Percentiles rank a stretch among this genome's conserved stretches.
These are phyloP conservation scores for Clusia tigrina DNA, from an alignment of 2,888 invertebrate genomes.

Conservation along the genomic window DNA sequence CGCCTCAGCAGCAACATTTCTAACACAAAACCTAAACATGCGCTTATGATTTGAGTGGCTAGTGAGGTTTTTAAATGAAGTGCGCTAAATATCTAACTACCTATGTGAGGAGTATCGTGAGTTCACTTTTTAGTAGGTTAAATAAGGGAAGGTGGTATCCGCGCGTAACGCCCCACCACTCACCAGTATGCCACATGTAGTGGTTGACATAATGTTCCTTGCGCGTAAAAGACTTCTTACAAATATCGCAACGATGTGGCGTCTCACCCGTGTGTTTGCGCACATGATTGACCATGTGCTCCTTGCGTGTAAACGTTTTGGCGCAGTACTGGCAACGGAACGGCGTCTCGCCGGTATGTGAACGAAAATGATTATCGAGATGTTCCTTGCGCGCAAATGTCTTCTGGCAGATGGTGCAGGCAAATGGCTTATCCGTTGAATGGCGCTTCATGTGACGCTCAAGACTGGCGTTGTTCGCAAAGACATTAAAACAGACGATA, in stretches of 20 bases:
- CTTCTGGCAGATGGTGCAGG: slow-evolving; percentile 85
- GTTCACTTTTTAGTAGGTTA: background rate
- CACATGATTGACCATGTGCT: slow-evolving; percentile 87
- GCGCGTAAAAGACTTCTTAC: slow-evolving; percentile 85
- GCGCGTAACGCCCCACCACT: slow-evolving; percentile 46
- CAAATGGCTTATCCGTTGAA: slow-evolving; percentile 84
- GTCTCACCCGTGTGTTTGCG: slow-evolving; percentile 84
- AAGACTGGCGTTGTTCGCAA: slow-evolving; percentile 74
- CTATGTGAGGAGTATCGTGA: background rate
- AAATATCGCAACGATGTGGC: slow-evolving; percentile 84
- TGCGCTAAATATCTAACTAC: background rate
- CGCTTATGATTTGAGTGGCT: background rate
- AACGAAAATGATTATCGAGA: slow-evolving; percentile 84
- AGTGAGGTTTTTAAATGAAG: background rate
- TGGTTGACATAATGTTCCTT: slow-evolving; percentile 90
- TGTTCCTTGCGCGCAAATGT: slow-evolving; percentile 88
- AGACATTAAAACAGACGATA: slow-evolving; percentile 77
- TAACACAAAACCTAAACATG: background rate
- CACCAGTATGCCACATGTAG: slow-evolving; percentile 74
- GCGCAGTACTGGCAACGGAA: slow-evolving; percentile 86
- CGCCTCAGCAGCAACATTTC: slow-evolving; percentile 28
- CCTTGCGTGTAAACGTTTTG: slow-evolving; percentile 84
- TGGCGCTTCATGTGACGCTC: slow-evolving; percentile 84
- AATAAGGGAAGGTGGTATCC: background rate
- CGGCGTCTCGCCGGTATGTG: slow-evolving; percentile 84